phyloP scores from a whole-genome alignment of 2,113 vertebrate genomes.

The Chloropsis cyanopogon region DNA sequence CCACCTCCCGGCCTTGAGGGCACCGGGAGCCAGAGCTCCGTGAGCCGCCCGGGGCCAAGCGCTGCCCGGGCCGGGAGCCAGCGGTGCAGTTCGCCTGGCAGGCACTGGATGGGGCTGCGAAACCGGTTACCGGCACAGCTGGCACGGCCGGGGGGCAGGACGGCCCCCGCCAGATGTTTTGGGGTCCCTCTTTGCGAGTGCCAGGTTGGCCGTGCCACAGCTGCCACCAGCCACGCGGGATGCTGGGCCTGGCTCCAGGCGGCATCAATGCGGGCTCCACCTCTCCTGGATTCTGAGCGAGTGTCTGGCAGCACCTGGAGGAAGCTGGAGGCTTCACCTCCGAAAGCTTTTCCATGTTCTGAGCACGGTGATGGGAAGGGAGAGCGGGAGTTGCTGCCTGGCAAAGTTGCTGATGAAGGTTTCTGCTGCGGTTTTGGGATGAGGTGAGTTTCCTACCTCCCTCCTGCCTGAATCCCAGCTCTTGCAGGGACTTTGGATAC shows the following conservation, averaged over 20 bases:
- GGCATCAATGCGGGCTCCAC: neutral
- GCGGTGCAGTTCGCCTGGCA: conserved; percentile 25
- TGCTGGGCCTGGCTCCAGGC: neutral
- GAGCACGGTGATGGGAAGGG: accelerated
- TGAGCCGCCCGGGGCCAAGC: accelerated
- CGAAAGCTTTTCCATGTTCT: accelerated
- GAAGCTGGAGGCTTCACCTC: neutral
- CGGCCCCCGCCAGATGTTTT: neutral
- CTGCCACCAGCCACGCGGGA: accelerated
- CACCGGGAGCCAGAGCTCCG: accelerated
- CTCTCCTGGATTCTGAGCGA: accelerated
- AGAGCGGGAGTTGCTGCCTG: accelerated
- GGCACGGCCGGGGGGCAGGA: neutral
- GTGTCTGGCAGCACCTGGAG: accelerated
- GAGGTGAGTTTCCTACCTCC: neutral
- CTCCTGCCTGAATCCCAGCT: neutral
- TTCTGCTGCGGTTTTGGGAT: accelerated
- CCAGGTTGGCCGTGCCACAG: accelerated
- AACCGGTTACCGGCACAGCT: neutral
- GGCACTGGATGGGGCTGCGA: conserved; percentile 53
- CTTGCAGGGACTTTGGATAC: neutral
- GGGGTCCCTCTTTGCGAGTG: neutral
- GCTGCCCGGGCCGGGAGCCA: neutral
- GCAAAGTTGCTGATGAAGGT: accelerated
- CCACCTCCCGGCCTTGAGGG: neutral